A percentile compares a stretch with the other conserved stretches of the same genome.
These are phyloP conservation scores for Bombus ignitus DNA, from an alignment of 1,140 invertebrate genomes.

Conservation along the genomic window DNA sequence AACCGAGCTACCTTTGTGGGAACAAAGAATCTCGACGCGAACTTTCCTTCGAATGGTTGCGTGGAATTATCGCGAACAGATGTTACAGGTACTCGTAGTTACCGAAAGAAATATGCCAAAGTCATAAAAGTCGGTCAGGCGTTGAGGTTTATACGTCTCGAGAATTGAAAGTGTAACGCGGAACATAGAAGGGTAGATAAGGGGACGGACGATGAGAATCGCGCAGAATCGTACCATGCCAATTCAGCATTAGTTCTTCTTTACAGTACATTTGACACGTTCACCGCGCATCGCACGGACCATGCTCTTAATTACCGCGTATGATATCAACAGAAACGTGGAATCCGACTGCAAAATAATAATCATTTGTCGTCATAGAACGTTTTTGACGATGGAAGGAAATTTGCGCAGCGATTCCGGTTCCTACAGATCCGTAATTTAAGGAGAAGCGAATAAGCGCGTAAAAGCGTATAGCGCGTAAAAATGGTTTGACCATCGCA, in stretches of 20 bases:
- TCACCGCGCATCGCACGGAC: too few species aligned
- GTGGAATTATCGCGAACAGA: not conserved
- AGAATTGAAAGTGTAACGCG: not conserved
- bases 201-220: too few species aligned
- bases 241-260: too few species aligned
- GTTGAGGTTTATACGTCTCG: not conserved
- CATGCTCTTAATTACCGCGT: too few species aligned
- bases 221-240: too few species aligned
- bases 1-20: conserved; percentile 28
- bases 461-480: not conserved
- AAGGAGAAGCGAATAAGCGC: not conserved
- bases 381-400: too few species aligned
- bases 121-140: not conserved
- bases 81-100: not conserved
- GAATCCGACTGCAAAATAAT: too few species aligned
- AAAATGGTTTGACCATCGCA: not conserved
- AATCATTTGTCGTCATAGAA: too few species aligned
- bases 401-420: too few species aligned
- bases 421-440: not conserved
- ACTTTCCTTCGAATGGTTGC: not conserved
- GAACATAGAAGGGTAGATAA: too few species aligned
- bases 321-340: too few species aligned
- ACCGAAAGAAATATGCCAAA: not conserved
- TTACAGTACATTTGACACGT: too few species aligned
- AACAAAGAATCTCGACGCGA: conserved; percentile 52